Conservation (phyloP, 2,888 invertebrate genomes). For the Autographa gamma region DNA sequence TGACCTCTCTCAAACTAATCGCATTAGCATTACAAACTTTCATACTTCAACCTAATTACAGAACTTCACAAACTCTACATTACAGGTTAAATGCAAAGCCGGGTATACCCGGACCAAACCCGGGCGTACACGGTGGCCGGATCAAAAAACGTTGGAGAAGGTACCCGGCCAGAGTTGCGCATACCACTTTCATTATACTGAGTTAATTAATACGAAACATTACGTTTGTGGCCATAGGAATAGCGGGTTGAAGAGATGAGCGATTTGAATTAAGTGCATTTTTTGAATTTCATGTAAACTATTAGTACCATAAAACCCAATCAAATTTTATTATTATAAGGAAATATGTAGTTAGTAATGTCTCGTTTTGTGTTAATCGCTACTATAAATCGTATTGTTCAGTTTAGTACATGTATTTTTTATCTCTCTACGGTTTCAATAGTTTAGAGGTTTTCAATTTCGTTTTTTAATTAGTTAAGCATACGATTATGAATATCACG, state of each 20-base stretch:
- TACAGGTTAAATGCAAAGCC: constrained; percentile 54
- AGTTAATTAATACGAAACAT: constrained; percentile 86
- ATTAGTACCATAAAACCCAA: too few relatives aligned
- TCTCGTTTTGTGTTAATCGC: too few relatives aligned
- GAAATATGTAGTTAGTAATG: too few relatives aligned
- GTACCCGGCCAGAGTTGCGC: constrained; percentile 72
- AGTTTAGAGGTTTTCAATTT: too few relatives aligned
- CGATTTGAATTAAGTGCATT: background rate
- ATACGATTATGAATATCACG: too few relatives aligned
- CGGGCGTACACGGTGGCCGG: constrained; percentile 54
- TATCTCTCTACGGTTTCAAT: too few relatives aligned
- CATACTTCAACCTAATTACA: constrained; percentile 48
- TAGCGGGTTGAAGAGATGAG: constrained; percentile 28
- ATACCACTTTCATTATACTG: constrained; percentile 84
- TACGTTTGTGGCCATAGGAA: constrained; percentile 63
- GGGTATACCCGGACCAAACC: constrained; percentile 22
- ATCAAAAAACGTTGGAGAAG: constrained; percentile 66
- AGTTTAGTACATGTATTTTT: too few relatives aligned
- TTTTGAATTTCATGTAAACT: too few relatives aligned
- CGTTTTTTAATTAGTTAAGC: too few relatives aligned
- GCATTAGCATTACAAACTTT: constrained; percentile 48
- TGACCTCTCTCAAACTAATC: constrained; percentile 27
- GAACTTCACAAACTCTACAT: constrained; percentile 37
- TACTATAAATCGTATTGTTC: too few relatives aligned
- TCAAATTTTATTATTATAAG: too few relatives aligned